Conservation (phyloP, 2,888 invertebrate species). For the Malthinus flaveolus region DNA sequence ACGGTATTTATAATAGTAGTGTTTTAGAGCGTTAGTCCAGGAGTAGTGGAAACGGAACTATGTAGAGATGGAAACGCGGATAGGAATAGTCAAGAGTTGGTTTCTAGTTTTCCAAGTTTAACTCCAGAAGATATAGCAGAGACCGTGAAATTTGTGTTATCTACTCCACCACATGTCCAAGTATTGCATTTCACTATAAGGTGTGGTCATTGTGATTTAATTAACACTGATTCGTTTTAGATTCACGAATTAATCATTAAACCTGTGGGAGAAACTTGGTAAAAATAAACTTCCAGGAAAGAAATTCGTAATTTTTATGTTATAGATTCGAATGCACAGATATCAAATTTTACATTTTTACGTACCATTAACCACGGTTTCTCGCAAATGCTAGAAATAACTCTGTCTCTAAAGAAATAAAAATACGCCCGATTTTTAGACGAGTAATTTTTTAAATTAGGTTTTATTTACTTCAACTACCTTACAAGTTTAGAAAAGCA, state of each 20-base stretch:
- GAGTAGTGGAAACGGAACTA: conserved; percentile 36
- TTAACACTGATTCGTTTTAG: not conserved
- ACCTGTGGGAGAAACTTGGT: not conserved
- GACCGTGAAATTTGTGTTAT: conserved; percentile 35
- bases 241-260: conserved; percentile 14
- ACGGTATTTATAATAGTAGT: not conserved
- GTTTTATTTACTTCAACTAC: too few species aligned
- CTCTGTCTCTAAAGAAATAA: too few species aligned
- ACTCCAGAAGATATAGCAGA: conserved; percentile 36
- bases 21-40: conserved; percentile 42
- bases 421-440: too few species aligned
- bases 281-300: too few species aligned
- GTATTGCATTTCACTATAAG: conserved; percentile 13
- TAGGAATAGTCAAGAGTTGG: not conserved
- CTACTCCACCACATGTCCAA: conserved; percentile 40
- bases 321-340: too few species aligned
- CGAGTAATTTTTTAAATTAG: too few species aligned
- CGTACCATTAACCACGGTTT: too few species aligned
- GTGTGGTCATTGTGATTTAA: too few species aligned
- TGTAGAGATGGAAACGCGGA: not conserved
- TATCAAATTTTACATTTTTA: too few species aligned
- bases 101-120: conserved; percentile 3
- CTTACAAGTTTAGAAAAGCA: too few species aligned
- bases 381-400: too few species aligned
- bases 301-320: too few species aligned